phyloP scores from a whole-genome alignment of 1,140 invertebrate genomes.

The Aphaenogaster floridana region DNA sequence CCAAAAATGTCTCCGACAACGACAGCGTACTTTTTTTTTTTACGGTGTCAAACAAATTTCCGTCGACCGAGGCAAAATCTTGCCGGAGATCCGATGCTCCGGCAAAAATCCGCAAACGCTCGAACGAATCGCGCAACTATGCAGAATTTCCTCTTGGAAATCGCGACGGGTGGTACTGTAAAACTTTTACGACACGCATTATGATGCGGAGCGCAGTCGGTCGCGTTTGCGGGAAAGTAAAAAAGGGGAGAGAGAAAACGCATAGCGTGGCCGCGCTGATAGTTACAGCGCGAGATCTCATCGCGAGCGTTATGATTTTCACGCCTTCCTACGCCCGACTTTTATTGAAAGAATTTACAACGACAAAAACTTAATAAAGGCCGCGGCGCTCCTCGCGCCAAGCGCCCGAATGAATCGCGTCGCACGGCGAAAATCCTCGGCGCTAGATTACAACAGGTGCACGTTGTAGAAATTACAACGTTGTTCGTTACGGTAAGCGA shows the following conservation, averaged over 20 bases:
- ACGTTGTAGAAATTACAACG: constrained; percentile 58
- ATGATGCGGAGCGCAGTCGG: constrained; percentile 39
- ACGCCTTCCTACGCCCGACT: constrained; percentile 5
- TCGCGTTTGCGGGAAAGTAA: constrained; percentile 22
- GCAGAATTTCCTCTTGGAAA: constrained; percentile 20
- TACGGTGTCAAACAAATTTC: constrained; percentile 38
- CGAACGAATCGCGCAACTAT: constrained; percentile 27
- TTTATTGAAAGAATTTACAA: constrained; percentile 65
- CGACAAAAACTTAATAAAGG: constrained; percentile 60
- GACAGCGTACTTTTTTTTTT: background rate
- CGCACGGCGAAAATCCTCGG: constrained; percentile 34
- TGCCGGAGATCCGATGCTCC: background rate
- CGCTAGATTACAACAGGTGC: constrained; percentile 59
- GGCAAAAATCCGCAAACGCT: constrained; percentile 35
- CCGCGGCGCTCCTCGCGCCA: background rate
- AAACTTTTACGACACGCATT: constrained; percentile 60
- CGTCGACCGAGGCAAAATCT: background rate
- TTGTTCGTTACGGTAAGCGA: constrained; percentile 10
- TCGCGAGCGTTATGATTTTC: constrained; percentile 52
- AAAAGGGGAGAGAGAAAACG: background rate
- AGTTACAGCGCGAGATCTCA: constrained; percentile 31
- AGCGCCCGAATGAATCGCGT: constrained; percentile 50
- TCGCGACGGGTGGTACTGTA: constrained; percentile 35
- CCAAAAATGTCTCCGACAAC: constrained; percentile 24
- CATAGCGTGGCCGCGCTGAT: background rate